Evolutionary conservation across 2,797 vertebrate genomes (phyloP), one percentile per base, ranked within the genome.

Genomic region (Halcyon smyrnensis): DNA sequence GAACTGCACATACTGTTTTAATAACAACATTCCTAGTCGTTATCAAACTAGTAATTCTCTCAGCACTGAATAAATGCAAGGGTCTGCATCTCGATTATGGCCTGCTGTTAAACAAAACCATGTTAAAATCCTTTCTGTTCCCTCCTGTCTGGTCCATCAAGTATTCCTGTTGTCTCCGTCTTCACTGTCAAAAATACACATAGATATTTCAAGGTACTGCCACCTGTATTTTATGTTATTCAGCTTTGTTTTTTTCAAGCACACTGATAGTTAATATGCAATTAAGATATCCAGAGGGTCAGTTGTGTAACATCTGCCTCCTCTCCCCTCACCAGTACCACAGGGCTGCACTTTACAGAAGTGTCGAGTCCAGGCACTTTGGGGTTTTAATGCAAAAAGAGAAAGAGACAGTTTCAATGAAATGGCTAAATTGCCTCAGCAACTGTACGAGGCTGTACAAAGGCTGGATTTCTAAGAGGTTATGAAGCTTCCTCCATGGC

Each of bases 1-100:
- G 98, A 98, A 98, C 98, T 98, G 97, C 98, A 97, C 98, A 98
- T 98, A 98, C 98, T 98, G 98, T 98, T 98, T 98, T 98, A 98
- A 98, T 98, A 98, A 98, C 97, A 98, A 97, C 98, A 98, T 98
- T 98, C 97, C 97, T 97, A 98, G 98, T 98, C 97, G 97, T 98
- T 98, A 98, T 98, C 98, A 98, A 98, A 98, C 97, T 97, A 98
- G 98, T 98, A 98, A 98, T 98, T 98, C 98, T 98, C 98, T 98
- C 97, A 98, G 97, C 96, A 97, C 97, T 97, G 97, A 98, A 97
- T 95, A 97, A 97, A 98, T 97, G 97, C 95, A 97, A 97, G 97
- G 96, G 95, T 97, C 97, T 97, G 91, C 96, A 89, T 98, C 98
- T 98, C 63, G 93, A 98, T 98, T 98, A 98, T 91, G 97, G 96